Evolutionary conservation across 2,888 invertebrate genomes (phyloP).

Genomic region (Diadegma fenestrale): DNA sequence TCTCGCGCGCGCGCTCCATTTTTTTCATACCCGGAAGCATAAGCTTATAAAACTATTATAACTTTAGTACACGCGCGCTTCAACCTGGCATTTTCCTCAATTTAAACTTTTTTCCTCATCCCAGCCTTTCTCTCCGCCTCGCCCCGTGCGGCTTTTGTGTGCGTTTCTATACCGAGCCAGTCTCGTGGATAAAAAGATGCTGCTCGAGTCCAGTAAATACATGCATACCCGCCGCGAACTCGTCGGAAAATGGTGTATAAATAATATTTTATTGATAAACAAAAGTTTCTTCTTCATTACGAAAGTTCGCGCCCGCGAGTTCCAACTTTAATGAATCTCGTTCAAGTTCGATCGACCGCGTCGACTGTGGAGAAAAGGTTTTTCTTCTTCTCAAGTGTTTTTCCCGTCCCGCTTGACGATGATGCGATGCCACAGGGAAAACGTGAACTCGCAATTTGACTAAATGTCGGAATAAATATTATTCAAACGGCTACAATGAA

Average conservation of each 20-base stretch:
- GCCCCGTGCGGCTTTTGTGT: neutral
- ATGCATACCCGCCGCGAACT: neutral
- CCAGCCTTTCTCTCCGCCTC: neutral
- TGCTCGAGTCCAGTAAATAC: neutral
- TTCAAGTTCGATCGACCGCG: neutral
- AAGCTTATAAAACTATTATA: constrained; percentile 3
- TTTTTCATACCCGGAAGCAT: neutral
- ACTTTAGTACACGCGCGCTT: neutral
- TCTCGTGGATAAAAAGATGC: neutral
- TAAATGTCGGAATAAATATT: neutral
- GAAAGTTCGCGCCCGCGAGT: too few species aligned
- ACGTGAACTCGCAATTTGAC: neutral
- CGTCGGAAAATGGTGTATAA: neutral
- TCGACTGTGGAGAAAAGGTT: neutral
- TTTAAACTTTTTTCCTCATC: neutral
- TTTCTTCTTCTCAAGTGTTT: neutral
- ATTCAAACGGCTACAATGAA: neutral
- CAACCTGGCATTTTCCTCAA: neutral
- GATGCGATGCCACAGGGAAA: neutral
- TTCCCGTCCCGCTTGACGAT: neutral
- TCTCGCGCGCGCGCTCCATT: neutral
- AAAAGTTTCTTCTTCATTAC: neutral
- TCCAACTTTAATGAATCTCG: neutral
- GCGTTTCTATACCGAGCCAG: neutral
- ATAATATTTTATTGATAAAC: neutral